Conservation (phyloP, 2,113 vertebrate genomes). For the Perca schrenkii region DNA sequence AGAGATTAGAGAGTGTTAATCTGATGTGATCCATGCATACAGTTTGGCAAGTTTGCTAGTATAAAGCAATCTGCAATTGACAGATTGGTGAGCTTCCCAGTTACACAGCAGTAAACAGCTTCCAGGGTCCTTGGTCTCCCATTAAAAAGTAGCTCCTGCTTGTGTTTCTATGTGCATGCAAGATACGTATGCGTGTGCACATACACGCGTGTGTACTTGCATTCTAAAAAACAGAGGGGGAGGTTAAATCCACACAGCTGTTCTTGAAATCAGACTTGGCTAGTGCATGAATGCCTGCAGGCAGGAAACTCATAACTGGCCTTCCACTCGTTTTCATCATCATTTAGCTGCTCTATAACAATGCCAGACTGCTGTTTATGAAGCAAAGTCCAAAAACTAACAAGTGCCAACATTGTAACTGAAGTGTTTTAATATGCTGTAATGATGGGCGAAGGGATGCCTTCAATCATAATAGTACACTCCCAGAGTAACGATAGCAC, state of each 20-base stretch:
- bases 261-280: conserved; percentile 70
- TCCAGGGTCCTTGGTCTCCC: conserved; percentile 44
- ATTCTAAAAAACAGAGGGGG: conserved; percentile 4
- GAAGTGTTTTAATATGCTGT: conserved; percentile 61
- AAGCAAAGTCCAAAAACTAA: conserved; percentile 50
- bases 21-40: not conserved
- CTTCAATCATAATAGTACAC: conserved; percentile 37
- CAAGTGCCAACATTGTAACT: conserved; percentile 56
- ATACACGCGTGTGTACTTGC: not conserved
- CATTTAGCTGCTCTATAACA: conserved; percentile 60
- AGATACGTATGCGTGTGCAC: not conserved
- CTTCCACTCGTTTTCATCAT: conserved; percentile 72
- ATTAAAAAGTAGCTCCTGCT: conserved; percentile 37
- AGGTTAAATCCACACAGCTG: conserved; percentile 76
- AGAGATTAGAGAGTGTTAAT: no score
- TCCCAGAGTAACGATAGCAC: conserved; percentile 27
- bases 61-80: conserved; percentile 38
- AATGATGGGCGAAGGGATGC: conserved; percentile 48
- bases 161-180: not conserved
- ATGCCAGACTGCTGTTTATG: conserved; percentile 60
- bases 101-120: conserved; percentile 46
- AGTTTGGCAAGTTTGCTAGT: conserved; percentile 21
- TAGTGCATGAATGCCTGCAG: conserved; percentile 58
- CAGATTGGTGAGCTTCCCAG: conserved; percentile 47
- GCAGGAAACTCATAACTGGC: conserved; percentile 57